These are phyloP conservation scores for Incurvaria masculella DNA, from an alignment of 2,888 invertebrate species.

Conservation along the genomic window DNA sequence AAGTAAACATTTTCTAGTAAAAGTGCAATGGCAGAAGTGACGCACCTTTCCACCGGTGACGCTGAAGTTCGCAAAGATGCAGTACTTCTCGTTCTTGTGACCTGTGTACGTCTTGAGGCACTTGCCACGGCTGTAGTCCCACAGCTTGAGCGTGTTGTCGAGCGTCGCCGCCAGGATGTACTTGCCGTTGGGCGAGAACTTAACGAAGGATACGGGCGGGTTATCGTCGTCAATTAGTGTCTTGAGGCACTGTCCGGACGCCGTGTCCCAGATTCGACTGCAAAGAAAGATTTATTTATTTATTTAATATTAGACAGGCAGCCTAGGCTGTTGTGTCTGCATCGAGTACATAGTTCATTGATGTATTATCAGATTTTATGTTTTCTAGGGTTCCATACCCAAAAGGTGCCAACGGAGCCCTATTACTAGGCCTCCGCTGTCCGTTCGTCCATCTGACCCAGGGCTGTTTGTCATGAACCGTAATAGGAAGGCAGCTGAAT, in stretches of 20 bases:
- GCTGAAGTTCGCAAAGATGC: conserved; percentile 99
- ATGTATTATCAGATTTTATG: too few species aligned
- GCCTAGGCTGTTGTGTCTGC: too few species aligned
- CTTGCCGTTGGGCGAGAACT: conserved; percentile 99
- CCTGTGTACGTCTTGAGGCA: conserved; percentile 98
- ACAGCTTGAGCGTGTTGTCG: conserved; percentile 96
- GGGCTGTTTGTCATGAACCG: too few species aligned
- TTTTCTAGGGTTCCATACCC: too few species aligned
- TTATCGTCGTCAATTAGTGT: conserved; percentile 99
- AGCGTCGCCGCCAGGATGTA: conserved; percentile 97
- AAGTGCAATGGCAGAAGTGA: conserved; percentile 1
- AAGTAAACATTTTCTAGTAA: background rate
- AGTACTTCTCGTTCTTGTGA: conserved; percentile 99
- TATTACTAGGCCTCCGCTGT: too few species aligned
- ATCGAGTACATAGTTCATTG: too few species aligned
- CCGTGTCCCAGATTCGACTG: conserved; percentile 99
- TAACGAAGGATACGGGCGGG: conserved; percentile 99
- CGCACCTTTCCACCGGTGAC: conserved; percentile 97
- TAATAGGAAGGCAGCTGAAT: too few species aligned
- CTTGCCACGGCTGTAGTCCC: conserved; percentile 99
- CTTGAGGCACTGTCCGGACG: conserved; percentile 98
- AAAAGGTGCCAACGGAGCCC: too few species aligned
- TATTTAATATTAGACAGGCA: too few species aligned
- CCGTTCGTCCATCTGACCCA: too few species aligned
- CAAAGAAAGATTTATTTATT: conserved; percentile 22